Conservation (phyloP, 2,888 invertebrate species). For the Temnothorax ravouxi region DNA sequence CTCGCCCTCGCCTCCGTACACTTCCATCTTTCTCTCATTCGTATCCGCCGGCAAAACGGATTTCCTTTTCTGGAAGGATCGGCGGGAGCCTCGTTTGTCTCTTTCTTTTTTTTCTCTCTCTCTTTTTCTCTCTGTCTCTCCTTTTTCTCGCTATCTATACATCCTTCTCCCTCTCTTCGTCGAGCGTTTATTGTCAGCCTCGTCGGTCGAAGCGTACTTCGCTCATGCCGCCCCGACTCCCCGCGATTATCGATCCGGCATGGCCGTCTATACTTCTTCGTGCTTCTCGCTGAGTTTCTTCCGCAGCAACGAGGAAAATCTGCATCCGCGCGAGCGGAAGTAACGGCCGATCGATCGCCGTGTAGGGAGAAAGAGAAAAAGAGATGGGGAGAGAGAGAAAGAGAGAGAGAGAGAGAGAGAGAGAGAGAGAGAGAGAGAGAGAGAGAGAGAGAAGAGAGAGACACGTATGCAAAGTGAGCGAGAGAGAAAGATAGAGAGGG, state of each 20-base stretch:
- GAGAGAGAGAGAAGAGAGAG: background rate
- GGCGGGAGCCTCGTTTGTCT: background rate
- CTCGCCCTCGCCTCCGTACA: constrained; percentile 1
- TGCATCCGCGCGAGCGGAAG: constrained; percentile 41
- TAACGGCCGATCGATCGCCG: constrained; percentile 43
- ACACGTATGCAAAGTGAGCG: background rate
- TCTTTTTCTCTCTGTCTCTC: background rate
- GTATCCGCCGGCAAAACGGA: constrained; percentile 34
- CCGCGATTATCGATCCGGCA: constrained; percentile 41
- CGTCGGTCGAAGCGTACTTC: constrained; percentile 30
- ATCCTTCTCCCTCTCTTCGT: constrained; percentile 1
- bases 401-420: background rate
- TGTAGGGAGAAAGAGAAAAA: background rate
- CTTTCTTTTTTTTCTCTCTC: background rate
- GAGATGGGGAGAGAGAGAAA: background rate
- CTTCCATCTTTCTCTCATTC: background rate
- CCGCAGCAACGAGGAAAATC: constrained; percentile 29
- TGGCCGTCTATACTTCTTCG: constrained; percentile 27
- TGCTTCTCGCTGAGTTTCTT: constrained; percentile 32
- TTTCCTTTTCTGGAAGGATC: constrained; percentile 57
- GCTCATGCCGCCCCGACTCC: constrained; percentile 27
- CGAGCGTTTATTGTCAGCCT: constrained; percentile 22
- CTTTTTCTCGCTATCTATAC: constrained; percentile 13
- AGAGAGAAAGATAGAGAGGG: background rate
- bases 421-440: background rate